Evolutionary conservation across 2,888 invertebrate species (phyloP).

Genomic region (Sipunculus nudus): DNA sequence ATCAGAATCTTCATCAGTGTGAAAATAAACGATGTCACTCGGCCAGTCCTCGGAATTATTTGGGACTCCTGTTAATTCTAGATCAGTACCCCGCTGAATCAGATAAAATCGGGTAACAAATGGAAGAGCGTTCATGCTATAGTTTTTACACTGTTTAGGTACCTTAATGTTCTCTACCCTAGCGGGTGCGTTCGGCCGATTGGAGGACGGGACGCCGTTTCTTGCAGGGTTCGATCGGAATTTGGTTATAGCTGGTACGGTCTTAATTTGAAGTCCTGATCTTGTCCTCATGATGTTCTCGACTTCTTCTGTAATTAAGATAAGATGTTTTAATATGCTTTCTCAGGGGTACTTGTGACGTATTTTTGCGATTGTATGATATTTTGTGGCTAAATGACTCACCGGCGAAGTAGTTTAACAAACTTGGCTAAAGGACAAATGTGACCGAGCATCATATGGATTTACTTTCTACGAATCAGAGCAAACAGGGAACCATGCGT

Average conservation of each 20-base stretch:
- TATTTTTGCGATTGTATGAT: too few species aligned
- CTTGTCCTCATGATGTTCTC: conserved; percentile 54
- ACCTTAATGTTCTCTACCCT: conserved; percentile 39
- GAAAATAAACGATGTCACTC: neutral
- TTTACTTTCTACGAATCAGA: too few species aligned
- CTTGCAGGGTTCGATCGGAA: neutral
- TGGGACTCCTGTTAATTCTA: conserved; percentile 32
- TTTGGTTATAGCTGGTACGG: conserved; percentile 5
- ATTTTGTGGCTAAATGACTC: too few species aligned
- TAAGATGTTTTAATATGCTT: neutral
- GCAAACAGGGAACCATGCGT: too few species aligned
- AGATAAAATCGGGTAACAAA: conserved; percentile 53
- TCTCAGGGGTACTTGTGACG: too few species aligned
- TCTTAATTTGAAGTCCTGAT: conserved; percentile 50
- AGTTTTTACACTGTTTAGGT: too few species aligned
- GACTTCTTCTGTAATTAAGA: conserved; percentile 42
- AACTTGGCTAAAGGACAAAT: too few species aligned
- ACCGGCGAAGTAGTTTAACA: too few species aligned
- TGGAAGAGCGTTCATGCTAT: conserved; percentile 46
- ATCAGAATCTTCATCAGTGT: conserved; percentile 3
- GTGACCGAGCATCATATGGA: too few species aligned
- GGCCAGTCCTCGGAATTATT: conserved; percentile 11
- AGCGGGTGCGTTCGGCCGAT: neutral
- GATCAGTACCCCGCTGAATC: conserved; percentile 40
- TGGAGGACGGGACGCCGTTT: neutral